Conservation (phyloP, 2,888 invertebrate genomes). For the Arrhopalites spinosus region DNA sequence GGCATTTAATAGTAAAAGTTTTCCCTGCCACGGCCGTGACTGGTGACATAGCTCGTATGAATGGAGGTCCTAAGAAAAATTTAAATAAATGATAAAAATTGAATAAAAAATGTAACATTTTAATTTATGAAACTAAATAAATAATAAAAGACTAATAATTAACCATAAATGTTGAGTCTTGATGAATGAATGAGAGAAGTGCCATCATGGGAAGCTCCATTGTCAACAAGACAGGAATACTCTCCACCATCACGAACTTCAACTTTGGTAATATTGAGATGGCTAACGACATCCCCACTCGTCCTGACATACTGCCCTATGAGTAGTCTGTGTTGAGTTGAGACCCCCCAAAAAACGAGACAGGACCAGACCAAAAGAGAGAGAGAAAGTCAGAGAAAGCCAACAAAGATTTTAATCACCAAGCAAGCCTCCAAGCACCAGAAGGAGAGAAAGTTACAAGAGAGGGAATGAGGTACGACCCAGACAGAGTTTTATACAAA, state of each 20-base stretch:
- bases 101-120: conserved; percentile 9
- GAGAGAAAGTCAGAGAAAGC: not conserved
- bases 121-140: not conserved
- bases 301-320: conserved; percentile 57
- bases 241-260: conserved; percentile 58
- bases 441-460: no score
- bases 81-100: not conserved
- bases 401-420: conserved; percentile 13
- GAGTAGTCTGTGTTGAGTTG: conserved; percentile 54
- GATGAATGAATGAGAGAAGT: conserved; percentile 56
- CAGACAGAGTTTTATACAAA: not conserved
- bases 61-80: conserved; percentile 59
- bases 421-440: no score
- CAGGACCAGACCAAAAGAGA: no score
- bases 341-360: no score
- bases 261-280: conserved; percentile 57
- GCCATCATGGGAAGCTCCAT: conserved; percentile 53
- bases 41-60: conserved; percentile 60
- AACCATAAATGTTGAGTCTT: conserved; percentile 58
- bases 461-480: not conserved
- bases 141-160: conserved; percentile 1
- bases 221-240: conserved; percentile 57
- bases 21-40: conserved; percentile 63
- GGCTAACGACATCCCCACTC: conserved; percentile 57
- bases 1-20: conserved; percentile 63